These are phyloP conservation scores for Alfaro cultratus DNA, from an alignment of 2,797 vertebrate species.

Conservation along the genomic window DNA sequence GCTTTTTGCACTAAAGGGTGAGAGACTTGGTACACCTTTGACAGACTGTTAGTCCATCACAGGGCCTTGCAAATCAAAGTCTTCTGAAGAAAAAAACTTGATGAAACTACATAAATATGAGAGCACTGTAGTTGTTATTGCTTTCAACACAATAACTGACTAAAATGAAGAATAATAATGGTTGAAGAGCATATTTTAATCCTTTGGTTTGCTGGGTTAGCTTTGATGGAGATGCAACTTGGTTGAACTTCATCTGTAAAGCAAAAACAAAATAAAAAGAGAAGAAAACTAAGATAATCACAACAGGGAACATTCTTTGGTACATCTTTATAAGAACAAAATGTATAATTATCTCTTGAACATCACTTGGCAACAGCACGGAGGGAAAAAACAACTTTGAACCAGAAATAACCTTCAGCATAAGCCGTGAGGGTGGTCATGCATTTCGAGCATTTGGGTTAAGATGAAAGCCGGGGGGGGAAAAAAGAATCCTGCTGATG, in stretches of 20 bases:
- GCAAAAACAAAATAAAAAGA: background rate
- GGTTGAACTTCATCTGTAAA: background rate
- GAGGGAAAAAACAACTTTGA: background rate
- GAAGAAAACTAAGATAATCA: background rate
- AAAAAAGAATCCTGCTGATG: slow-evolving; percentile 1
- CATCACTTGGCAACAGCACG: background rate
- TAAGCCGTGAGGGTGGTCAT: background rate
- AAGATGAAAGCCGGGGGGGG: background rate
- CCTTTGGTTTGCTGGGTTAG: background rate
- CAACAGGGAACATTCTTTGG: background rate
- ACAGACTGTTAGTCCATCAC: background rate
- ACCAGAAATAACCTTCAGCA: slow-evolving; percentile 1
- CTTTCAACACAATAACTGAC: background rate
- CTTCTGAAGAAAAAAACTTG: background rate
- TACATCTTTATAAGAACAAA: background rate
- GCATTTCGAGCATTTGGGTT: slow-evolving; percentile 1
- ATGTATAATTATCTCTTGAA: background rate
- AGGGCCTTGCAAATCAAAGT: background rate
- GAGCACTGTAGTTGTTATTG: background rate
- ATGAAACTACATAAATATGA: background rate
- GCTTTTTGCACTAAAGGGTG: too few relatives aligned
- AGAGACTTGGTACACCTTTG: background rate
- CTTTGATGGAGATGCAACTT: background rate
- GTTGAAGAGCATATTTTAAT: background rate
- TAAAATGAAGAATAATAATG: background rate